Evolutionary conservation across 92 coral and sea anemone species (phyloP).

Genomic region (Metridium senile): DNA sequence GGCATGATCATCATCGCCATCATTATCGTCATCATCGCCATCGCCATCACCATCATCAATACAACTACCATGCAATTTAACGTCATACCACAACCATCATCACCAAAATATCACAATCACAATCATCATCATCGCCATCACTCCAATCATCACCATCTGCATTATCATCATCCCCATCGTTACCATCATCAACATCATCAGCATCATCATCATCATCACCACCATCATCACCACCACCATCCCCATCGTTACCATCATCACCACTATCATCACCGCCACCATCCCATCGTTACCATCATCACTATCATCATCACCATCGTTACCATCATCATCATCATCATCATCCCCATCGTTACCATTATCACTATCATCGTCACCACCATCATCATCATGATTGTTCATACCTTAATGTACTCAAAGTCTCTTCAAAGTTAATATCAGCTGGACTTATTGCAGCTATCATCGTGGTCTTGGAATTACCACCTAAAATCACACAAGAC

Average conservation of each 20-base stretch:
- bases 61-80: neutral
- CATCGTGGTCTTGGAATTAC: conserved; percentile 98
- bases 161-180: neutral
- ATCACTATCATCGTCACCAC: neutral
- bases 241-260: neutral
- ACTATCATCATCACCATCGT: neutral
- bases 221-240: neutral
- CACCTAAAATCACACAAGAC: conserved; percentile 55
- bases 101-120: neutral
- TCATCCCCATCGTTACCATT: neutral
- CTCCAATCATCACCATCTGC: neutral
- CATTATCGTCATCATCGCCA: neutral
- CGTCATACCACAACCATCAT: neutral
- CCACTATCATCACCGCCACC: neutral
- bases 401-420: conserved; percentile 92
- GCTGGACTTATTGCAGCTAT: conserved; percentile 99
- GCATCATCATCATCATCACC: neutral
- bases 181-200: neutral
- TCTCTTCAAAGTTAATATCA: conserved; percentile 96
- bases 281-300: neutral
- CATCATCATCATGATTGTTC: neutral
- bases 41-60: neutral
- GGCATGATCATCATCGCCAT: neutral
- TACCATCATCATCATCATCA: neutral
- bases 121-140: neutral